A percentile compares a stretch with the other conserved stretches of the same genome.
Conservation (phyloP, 2,113 vertebrate genomes). For the Lethenteron reissneri region DNA sequence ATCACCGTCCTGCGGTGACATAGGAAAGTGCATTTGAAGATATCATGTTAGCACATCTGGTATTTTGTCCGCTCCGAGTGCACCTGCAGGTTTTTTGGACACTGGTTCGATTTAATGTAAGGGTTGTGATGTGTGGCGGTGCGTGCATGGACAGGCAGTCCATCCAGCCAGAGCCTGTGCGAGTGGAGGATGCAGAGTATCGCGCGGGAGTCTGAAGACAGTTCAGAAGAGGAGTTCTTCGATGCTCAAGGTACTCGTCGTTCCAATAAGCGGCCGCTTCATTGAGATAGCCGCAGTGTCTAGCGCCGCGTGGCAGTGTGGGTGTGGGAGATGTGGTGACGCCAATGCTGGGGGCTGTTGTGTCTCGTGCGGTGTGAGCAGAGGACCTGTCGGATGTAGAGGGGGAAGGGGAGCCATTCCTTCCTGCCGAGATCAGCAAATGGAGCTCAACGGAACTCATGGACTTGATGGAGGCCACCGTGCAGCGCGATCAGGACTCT, state of each 20-base stretch:
- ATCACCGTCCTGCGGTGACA: too few relatives aligned
- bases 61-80: too few relatives aligned
- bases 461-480: constrained; percentile 57
- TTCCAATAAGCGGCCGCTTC: too few relatives aligned
- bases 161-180: constrained; percentile 64
- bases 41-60: too few relatives aligned
- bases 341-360: background rate
- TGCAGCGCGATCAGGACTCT: constrained; percentile 35
- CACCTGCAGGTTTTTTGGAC: background rate
- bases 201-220: constrained; percentile 70
- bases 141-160: constrained; percentile 33
- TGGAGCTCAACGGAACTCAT: constrained; percentile 87
- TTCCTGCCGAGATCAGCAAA: constrained; percentile 68
- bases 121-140: background rate
- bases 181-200: constrained; percentile 98
- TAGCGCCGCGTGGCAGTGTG: background rate
- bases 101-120: background rate
- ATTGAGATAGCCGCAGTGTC: background rate
- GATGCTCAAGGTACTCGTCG: constrained; percentile 52
- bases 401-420: constrained; percentile 30
- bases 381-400: constrained; percentile 52
- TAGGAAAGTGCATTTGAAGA: too few relatives aligned
- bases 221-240: constrained; percentile 89
- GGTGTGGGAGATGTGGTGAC: too few relatives aligned
- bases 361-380: constrained; percentile 14